Base-by-base conservation (phyloP, 2,797 vertebrate species). In the Phataginus tetradactyla region DNA sequence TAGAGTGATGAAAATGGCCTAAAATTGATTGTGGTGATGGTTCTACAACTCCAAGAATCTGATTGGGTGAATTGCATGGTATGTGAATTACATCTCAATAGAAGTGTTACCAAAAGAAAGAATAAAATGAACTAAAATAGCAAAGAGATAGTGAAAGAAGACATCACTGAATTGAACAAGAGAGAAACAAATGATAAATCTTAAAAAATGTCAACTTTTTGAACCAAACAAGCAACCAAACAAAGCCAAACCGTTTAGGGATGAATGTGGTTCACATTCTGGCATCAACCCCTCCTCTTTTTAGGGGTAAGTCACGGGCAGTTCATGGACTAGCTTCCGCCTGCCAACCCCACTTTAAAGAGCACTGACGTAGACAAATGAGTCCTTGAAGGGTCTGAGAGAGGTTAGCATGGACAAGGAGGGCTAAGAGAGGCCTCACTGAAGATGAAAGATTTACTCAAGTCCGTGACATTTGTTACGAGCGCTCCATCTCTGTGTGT, bases 401-500 rank as follows among this genome's bases (percentile, higher is more conserved):
- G 86, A 17, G 39, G 1, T 37, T 7, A 7, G 29, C 3, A 0
- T 1, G 9, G 32, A 23, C n/a, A 27, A 14, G 20, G 25, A 7
- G 0, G 6, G 17, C 68, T 1, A n/a, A 69, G 53, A 10, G 37
- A 74, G 77, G 37, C 23, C 29, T 37, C 68, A 3, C 0, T 0
- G n/a, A 61, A 45, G 79, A 42, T 1, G 87, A 80, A 49, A 21
- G 23, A 17, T n/a, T 1, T 20, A 25, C 66, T 59, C 51, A 7
- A 49, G n/a, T 34, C 1, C 4, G 10, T 51, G 84, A n/a, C 0
- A 3, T 77, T 64, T 45, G 51, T 61, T 64, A 0, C 4, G 23
- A 15, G 37, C 34, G 9, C n/a, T 42, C 55, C 8, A 13, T 59
- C 63, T 86, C 42, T 87, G 21, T 13, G 59, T 34, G 63, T 53